Conservation (phyloP, 2,888 invertebrate genomes). For the Mesopsocus fuscifrons region DNA sequence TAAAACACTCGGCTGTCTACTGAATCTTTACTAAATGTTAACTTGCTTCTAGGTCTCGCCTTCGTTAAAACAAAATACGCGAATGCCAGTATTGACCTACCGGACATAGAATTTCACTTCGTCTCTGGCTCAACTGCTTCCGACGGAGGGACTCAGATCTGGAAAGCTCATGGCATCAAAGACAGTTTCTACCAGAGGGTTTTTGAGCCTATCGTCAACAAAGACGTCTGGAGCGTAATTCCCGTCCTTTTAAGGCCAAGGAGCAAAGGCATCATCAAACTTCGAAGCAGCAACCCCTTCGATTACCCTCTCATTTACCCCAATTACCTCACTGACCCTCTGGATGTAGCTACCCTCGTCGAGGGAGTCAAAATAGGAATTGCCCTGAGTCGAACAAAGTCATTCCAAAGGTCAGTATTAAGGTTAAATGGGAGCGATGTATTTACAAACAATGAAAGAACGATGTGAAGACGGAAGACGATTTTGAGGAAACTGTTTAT, state of each 20-base stretch:
- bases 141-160: constrained; percentile 63
- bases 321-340: constrained; percentile 68
- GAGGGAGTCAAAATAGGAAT: constrained; percentile 75
- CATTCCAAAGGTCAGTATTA: constrained; percentile 39
- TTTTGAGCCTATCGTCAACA: constrained; percentile 52
- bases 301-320: constrained; percentile 82
- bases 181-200: constrained; percentile 54
- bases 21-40: too few species aligned
- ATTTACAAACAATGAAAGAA: too few species aligned
- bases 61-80: constrained; percentile 76
- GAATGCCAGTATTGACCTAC: constrained; percentile 61
- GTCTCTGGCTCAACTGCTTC: constrained; percentile 73
- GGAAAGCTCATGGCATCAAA: constrained; percentile 58
- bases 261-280: constrained; percentile 61
- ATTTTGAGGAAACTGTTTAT: too few species aligned
- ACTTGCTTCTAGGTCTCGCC: constrained; percentile 31
- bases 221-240: constrained; percentile 66
- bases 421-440: too few species aligned
- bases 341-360: constrained; percentile 58
- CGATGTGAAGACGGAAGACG: too few species aligned
- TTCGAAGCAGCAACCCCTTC: constrained; percentile 66
- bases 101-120: constrained; percentile 80
- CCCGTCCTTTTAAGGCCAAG: constrained; percentile 69
- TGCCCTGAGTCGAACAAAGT: constrained; percentile 56
- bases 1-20: too few species aligned